Base-by-base conservation (phyloP, 2,797 vertebrate species). In the Bothrops alternatus region DNA sequence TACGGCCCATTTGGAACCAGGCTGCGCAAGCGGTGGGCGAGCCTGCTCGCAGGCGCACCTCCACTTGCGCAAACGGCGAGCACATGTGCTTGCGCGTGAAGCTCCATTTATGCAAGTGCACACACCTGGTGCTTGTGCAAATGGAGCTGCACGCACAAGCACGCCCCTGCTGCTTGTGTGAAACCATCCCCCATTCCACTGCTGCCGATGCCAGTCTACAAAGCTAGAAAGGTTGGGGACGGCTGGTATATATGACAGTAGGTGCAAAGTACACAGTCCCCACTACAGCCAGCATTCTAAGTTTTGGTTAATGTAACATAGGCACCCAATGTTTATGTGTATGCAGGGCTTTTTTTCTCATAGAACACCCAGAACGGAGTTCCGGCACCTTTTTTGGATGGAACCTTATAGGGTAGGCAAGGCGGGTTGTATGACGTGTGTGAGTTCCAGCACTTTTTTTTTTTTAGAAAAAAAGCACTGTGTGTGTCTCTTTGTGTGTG, bases 1-100 rank as follows among this genome's bases (percentile, higher is more conserved):
- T 2, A 1, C 1, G 5, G n/a, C 65, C n/a, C 1, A 0, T 18
- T 32, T 0, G 5, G 65, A 69, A 69, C n/a, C n/a, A 37, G n/a
- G 28, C 63, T 2, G 63, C 1, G 10, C 12, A n/a, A 65, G 13
- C 12, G 1, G 63, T 5, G 63, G 4, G 6, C 4, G 6, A 37
- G 13, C 6, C 1, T 73, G 65, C n/a, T 73, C 1, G 5, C 14
- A 69, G 0, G 2, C 14, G 1, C 4, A 16, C 13, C 14, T 69
- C 65, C 65, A 3, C 5, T 32, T 73, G n/a, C 0, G 2, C 32
- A n/a, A 73, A 73, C 0, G n/a, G 14, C 2, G 0, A n/a, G 32
- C n/a, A 65, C 28, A 73, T 0, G n/a, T 3, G 65, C n/a, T 32
- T 69, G n/a, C 0, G 0, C 37, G 65, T 6, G 2, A 69, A 69